A percentile compares a stretch with the other conserved stretches of the same genome.
phyloP scores from a whole-genome alignment of 2,113 vertebrate species.

The Leucopsar rothschildi region DNA sequence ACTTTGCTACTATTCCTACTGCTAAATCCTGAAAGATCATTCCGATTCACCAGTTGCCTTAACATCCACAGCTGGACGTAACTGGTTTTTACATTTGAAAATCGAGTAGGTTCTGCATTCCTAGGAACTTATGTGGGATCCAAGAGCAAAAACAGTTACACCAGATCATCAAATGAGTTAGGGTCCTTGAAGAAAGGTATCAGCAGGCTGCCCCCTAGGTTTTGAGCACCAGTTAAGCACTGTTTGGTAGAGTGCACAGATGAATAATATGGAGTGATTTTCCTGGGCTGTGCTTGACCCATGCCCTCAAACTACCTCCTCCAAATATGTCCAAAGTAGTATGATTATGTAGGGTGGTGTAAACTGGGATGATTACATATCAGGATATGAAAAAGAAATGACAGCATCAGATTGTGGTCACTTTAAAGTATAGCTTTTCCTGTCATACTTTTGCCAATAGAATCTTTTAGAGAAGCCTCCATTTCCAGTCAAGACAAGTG shows the following conservation, averaged over 20 bases:
- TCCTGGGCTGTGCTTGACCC: background rate
- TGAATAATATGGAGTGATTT: background rate
- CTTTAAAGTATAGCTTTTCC: background rate
- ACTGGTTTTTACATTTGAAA: background rate
- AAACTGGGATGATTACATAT: background rate
- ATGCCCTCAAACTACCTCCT: background rate
- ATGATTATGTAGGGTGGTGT: background rate
- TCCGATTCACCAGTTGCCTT: background rate
- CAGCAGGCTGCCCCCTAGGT: background rate
- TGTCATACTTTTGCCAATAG: background rate
- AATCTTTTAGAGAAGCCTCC: background rate
- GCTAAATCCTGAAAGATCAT: background rate
- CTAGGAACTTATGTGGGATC: background rate
- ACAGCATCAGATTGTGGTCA: background rate
- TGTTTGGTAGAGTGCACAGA: background rate
- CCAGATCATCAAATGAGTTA: background rate
- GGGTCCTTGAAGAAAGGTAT: background rate
- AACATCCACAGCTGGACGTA: background rate
- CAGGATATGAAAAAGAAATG: background rate
- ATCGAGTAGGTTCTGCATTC: background rate
- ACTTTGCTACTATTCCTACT: background rate
- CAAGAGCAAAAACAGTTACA: background rate
- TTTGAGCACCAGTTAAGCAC: background rate
- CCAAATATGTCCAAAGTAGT: background rate
- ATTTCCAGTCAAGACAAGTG: background rate